These are phyloP conservation scores for Hemichromis elongatus DNA, from an alignment of 2,113 vertebrate species.

Conservation along the genomic window DNA sequence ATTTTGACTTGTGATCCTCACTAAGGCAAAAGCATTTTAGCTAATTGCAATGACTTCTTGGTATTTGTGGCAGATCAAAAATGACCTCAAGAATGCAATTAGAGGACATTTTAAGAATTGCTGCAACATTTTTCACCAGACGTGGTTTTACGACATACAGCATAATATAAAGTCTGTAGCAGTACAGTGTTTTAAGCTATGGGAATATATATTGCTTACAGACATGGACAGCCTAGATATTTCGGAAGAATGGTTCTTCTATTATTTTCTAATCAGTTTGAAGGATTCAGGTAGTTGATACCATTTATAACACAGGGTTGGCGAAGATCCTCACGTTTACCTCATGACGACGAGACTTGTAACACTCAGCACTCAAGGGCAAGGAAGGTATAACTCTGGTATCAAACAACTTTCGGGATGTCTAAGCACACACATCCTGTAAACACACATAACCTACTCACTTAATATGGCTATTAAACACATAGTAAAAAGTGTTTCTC, in stretches of 20 bases:
- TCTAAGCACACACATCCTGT: neutral
- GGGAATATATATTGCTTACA: neutral
- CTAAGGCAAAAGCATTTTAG: neutral
- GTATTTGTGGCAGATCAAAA: neutral
- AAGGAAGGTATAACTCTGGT: neutral
- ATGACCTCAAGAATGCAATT: neutral
- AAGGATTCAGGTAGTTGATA: neutral
- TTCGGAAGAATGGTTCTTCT: neutral
- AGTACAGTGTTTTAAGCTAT: neutral
- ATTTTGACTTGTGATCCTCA: neutral
- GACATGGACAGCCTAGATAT: neutral
- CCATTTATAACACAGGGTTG: neutral
- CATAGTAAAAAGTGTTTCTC: slow-evolving; percentile 38
- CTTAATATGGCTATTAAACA: neutral
- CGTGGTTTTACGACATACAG: neutral
- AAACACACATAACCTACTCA: neutral
- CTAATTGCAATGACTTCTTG: neutral
- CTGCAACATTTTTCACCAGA: neutral
- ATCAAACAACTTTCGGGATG: neutral
- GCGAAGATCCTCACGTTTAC: rapidly evolving
- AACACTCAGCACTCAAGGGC: neutral
- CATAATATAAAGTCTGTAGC: neutral
- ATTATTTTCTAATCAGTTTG: neutral
- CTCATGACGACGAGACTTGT: neutral
- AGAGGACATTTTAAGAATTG: neutral